These are phyloP conservation scores for Drepanosiphum platanoidis DNA, from an alignment of 2,888 invertebrate genomes.

Conservation along the genomic window DNA sequence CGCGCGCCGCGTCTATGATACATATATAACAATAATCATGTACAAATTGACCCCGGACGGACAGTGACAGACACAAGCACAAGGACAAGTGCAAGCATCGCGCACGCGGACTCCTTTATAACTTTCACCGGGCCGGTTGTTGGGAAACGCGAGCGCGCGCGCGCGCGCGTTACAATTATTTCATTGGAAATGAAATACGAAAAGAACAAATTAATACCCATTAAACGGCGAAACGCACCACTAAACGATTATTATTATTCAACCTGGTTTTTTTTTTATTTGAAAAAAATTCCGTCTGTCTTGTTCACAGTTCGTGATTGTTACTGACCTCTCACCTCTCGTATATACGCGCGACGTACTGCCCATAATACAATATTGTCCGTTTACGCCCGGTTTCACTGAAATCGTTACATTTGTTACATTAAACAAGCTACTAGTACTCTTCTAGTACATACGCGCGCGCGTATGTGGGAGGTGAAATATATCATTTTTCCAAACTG, in stretches of 20 bases:
- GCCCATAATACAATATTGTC: neutral
- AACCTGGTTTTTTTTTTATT: constrained; percentile 33
- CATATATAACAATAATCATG: constrained; percentile 26
- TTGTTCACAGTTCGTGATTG: constrained; percentile 40
- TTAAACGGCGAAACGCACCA: constrained; percentile 21
- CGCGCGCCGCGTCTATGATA: constrained; percentile 12
- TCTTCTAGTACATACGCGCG: neutral
- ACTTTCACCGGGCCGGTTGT: constrained; percentile 50
- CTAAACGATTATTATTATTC: constrained; percentile 32
- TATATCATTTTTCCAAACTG: neutral
- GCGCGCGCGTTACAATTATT: constrained; percentile 3
- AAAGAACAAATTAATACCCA: constrained; percentile 42
- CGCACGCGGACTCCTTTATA: neutral
- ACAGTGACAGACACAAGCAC: constrained; percentile 54
- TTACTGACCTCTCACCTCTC: constrained; percentile 31
- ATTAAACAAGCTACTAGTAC: neutral
- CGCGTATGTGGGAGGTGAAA: neutral
- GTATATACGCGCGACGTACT: neutral
- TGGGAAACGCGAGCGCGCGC: neutral
- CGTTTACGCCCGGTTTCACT: neutral
- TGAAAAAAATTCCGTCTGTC: constrained; percentile 35
- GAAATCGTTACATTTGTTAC: neutral
- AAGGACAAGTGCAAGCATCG: constrained; percentile 58
- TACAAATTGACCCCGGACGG: constrained; percentile 57
- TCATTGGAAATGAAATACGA: constrained; percentile 49